Conservation (phyloP, 2,888 invertebrate species). For the Podotricha telesiphe region DNA sequence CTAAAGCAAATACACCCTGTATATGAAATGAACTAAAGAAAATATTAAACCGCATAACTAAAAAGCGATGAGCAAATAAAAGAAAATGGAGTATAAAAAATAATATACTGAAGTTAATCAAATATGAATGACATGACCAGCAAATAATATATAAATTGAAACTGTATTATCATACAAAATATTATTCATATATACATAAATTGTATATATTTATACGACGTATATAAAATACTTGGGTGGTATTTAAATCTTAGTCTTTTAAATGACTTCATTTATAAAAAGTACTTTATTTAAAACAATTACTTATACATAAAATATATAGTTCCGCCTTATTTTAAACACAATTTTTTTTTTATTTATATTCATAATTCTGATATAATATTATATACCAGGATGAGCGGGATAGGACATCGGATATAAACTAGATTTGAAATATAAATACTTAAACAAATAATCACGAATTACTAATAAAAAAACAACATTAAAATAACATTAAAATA, state of each 20-base stretch:
- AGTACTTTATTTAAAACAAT: neutral
- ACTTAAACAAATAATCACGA: too few species aligned
- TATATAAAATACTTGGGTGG: too few species aligned
- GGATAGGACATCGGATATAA: too few species aligned
- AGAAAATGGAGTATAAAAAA: constrained; percentile 6
- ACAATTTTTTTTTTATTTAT: too few species aligned
- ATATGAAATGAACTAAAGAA: constrained; percentile 21
- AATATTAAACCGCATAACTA: constrained; percentile 57
- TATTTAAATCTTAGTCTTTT: neutral
- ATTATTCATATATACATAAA: neutral
- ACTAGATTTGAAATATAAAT: too few species aligned
- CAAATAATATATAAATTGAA: constrained; percentile 69
- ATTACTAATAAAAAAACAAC: too few species aligned
- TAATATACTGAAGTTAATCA: neutral
- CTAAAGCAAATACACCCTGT: too few species aligned
- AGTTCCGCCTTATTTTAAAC: neutral
- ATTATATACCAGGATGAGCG: neutral
- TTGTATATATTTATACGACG: too few species aligned
- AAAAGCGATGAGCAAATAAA: constrained; percentile 64
- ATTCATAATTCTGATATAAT: too few species aligned
- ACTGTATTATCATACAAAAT: constrained; percentile 5
- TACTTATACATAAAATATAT: neutral
- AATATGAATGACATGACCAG: constrained; percentile 69
- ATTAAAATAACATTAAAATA: too few species aligned
- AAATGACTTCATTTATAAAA: neutral